Base-by-base conservation (phyloP, 1,140 invertebrate genomes). In the Papilio glaucus region DNA sequence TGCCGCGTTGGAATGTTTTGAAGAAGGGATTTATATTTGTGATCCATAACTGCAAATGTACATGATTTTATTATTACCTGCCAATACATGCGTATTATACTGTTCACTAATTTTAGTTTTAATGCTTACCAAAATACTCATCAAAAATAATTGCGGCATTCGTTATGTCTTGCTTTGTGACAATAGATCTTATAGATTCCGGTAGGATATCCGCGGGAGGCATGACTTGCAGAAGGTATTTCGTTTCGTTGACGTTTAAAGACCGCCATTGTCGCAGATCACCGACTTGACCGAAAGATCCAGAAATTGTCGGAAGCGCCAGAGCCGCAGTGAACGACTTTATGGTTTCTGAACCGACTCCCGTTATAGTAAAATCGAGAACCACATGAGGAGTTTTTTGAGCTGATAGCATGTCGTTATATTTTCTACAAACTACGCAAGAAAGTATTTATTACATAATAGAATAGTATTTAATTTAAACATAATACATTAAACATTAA, bases 121-220 rank as follows among this genome's bases (percentile, higher is more conserved):
- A 10, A 24, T 77, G 85, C 85, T 91, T 93, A 97, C 96, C 96
- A 82, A 98, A 98, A 24, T 96, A 95, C 10, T 96, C 94, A 82
- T 99, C 98, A 87, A 98, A 98, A 7, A 99, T 94, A 53, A 99
- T 97, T 2, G 97, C 98, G 18, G 98, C 97, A 90, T 98, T 98
- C 13, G 96, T 98, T 57, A 98, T 97, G 80, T 98, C 97, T 89
- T 98, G 96, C 29, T 95, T 93, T 1, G 94, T 94, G 1, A 97
- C 96, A 72, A 98, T 95, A 57, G 97, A 96, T 60, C 97, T 93
- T 0, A 99, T 94, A 4, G 96, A 95, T 86, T 98, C 96, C 0
- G 97, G 96, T 70, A 98, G 95, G 9, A 98, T 93, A 83, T 98
- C 97, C 0, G 95, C 96, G 0, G 97, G 98, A 0, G 97, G 97